A percentile compares a stretch with the other conserved stretches of the same genome.
Evolutionary conservation across 2,113 vertebrate species (phyloP).

Genomic region (Nesospiza acunhae): DNA sequence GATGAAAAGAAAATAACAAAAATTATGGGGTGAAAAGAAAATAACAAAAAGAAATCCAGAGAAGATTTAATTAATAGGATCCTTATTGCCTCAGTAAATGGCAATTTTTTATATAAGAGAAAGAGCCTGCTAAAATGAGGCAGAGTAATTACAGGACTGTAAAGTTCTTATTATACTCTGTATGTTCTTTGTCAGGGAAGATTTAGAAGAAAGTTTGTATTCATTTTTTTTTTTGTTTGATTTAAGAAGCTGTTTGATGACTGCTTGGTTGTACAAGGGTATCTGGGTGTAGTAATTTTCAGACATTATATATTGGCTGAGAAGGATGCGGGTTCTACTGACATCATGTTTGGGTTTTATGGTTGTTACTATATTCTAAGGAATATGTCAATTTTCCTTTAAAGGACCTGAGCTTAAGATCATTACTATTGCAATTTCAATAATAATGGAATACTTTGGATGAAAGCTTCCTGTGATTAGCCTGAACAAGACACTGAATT

Average conservation of each 20-base stretch:
- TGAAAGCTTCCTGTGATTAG: neutral
- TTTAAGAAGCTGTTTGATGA: neutral
- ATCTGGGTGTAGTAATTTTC: neutral
- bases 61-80: neutral
- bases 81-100: neutral
- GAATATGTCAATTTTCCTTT: neutral
- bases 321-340: neutral
- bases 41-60: neutral
- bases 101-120: neutral
- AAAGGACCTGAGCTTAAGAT: neutral
- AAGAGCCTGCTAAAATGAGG: neutral
- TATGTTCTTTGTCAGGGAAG: neutral
- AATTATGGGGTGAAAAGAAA: neutral
- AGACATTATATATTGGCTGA: neutral
- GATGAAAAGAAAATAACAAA: neutral
- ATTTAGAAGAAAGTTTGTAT: neutral
- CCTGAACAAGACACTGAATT: neutral
- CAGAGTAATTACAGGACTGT: neutral
- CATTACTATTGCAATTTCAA: neutral
- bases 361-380: neutral
- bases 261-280: neutral
- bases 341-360: neutral
- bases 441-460: neutral
- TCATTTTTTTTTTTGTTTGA: neutral
- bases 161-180: neutral